Evolutionary conservation across 2,113 vertebrate species (phyloP).

Genomic region (Podarcis raffonei): DNA sequence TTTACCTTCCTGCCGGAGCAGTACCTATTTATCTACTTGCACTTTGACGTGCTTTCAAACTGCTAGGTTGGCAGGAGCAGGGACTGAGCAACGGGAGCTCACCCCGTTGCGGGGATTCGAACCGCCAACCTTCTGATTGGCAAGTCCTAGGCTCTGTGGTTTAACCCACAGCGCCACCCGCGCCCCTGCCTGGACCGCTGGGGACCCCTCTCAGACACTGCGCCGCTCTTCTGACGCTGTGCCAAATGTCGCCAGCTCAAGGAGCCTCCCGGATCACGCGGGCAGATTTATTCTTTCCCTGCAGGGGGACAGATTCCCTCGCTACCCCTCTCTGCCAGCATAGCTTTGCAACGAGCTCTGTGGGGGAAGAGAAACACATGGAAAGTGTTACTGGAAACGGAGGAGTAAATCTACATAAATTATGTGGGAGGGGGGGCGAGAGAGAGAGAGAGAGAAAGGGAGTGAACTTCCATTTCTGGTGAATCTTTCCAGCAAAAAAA

Average conservation of each 20-base stretch:
- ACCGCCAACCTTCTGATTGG: too few relatives aligned
- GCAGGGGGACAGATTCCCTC: neutral
- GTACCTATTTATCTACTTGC: too few relatives aligned
- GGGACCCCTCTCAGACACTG: neutral
- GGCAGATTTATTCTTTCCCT: fast-evolving
- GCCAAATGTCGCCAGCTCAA: fast-evolving
- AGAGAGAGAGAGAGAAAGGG: too few relatives aligned
- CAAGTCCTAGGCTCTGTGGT: too few relatives aligned
- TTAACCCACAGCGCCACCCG: too few relatives aligned
- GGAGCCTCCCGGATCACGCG: fast-evolving
- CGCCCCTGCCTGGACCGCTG: neutral
- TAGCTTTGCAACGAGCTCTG: neutral
- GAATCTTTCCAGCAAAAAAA: neutral
- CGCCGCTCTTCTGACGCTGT: neutral
- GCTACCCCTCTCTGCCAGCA: too few relatives aligned
- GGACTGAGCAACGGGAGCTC: too few relatives aligned
- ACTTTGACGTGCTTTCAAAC: too few relatives aligned
- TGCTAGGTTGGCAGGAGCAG: too few relatives aligned
- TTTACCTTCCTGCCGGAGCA: too few relatives aligned
- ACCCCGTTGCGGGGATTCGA: too few relatives aligned
- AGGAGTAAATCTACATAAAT: neutral
- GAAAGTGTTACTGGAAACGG: neutral
- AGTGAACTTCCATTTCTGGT: neutral
- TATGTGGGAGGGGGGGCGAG: neutral
- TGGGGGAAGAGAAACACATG: neutral